Percentiles rank a stretch among this genome's conserved stretches.
phyloP scores from a whole-genome alignment of 1,140 invertebrate species.

The Melitaea cinxia region DNA sequence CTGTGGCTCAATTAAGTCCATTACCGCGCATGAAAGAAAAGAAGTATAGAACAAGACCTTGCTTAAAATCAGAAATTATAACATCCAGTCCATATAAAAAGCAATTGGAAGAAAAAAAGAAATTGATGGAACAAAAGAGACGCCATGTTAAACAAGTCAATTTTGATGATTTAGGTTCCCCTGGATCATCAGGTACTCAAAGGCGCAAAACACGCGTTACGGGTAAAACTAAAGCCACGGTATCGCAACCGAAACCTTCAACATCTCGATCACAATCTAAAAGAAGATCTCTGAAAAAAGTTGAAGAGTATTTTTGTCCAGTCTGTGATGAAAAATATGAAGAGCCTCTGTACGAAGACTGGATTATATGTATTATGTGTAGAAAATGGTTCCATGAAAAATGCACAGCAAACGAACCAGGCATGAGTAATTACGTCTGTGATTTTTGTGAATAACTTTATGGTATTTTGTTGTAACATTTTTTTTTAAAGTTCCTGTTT shows the following conservation, averaged over 20 bases:
- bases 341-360: background rate
- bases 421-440: too few species aligned
- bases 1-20: background rate
- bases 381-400: background rate
- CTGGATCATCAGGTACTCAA: too few species aligned
- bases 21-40: background rate
- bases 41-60: background rate
- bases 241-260: too few species aligned
- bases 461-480: too few species aligned
- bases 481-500: too few species aligned
- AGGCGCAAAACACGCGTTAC: background rate
- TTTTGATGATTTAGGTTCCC: too few species aligned
- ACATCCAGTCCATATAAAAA: background rate
- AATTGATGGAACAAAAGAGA: background rate
- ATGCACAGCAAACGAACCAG: constrained; percentile 3
- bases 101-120: constrained; percentile 4
- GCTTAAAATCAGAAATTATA: background rate
- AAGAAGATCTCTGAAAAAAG: too few species aligned
- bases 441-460: too few species aligned
- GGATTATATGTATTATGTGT: background rate
- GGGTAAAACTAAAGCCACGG: background rate
- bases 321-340: background rate
- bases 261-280: too few species aligned
- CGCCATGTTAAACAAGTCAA: too few species aligned
- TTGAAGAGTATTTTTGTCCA: constrained; percentile 5